Evolutionary conservation across 2,113 vertebrate genomes (phyloP), one percentile per base, ranked within the genome.

Genomic region (Sisor rabdophorus): DNA sequence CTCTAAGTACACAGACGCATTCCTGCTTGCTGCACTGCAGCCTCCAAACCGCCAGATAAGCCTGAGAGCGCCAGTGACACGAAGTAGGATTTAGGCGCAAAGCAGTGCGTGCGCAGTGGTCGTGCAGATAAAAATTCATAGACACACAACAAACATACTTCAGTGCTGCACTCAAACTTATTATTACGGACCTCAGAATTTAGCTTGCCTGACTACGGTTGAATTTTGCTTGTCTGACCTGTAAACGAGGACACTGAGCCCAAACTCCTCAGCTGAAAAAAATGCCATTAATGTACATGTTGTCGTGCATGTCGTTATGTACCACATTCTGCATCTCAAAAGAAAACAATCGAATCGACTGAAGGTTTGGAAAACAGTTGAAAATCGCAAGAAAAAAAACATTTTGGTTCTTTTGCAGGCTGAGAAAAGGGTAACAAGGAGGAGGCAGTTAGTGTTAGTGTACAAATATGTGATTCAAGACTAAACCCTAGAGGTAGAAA

Each of bases 1-100:
- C 75, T 32, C 44, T 63, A 63, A 74, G 59, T 30, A 84, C 79
- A 65, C 73, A 73, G 74, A 69, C 47, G 71, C 73, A 83, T 84
- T 81, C 79, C 82, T 80, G 58, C 58, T 36, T 32, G 36, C 71
- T 73, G 56, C 12, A 44, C 53, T 19, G 32, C n/a, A 1, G 30
- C 60, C 59, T 30, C 32, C 26, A 48, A 59, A 60, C 70, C 32
- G 9, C 24, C 65, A 52, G 24, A 52, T 52, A 11, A 58, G 20
- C 22, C 36, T 15, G 56, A 63, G 60, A 60, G 58, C 26, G 8
- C 3, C 26, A 10, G 10, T 10, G 9, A 10, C 15, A 69, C 65
- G 17, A 7, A 19, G 22, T 50, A 2, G 1, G 13, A 28, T 68
- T 40, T 48, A 20, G 22, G 63, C 6, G 0, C 36, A n/a, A 13